phyloP scores from a whole-genome alignment of 2,888 invertebrate genomes.

The Lycaena phlaeas region DNA sequence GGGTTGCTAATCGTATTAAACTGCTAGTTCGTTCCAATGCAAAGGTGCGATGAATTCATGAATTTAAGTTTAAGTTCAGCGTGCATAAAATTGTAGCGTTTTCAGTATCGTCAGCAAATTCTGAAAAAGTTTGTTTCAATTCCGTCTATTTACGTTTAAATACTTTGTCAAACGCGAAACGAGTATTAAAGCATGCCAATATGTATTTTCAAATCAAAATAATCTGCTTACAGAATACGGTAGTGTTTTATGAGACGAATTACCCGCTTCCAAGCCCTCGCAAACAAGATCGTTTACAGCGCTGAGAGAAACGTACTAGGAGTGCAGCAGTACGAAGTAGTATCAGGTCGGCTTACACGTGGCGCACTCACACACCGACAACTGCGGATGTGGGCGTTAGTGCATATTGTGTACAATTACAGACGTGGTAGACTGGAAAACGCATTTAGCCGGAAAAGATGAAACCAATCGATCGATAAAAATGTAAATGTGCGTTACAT shows the following conservation, averaged over 20 bases:
- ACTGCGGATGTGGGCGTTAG: conserved; percentile 17
- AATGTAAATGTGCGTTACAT: not conserved
- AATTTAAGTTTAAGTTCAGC: no score
- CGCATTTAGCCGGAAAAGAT: conserved; percentile 51
- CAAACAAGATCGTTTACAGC: conserved; percentile 34
- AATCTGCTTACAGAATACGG: conserved; percentile 20
- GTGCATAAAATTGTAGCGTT: not conserved
- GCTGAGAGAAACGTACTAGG: conserved; percentile 28
- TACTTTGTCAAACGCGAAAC: not conserved
- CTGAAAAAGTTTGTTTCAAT: not conserved
- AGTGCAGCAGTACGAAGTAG: conserved; percentile 21
- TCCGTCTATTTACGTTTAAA: conserved; percentile 6
- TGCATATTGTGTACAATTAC: conserved; percentile 31
- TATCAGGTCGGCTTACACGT: conserved; percentile 28
- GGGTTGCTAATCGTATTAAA: no score
- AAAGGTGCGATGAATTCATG: no score
- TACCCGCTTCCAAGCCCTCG: conserved; percentile 24
- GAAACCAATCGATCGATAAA: conserved; percentile 35
- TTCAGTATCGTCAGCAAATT: conserved; percentile 2
- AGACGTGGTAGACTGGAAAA: conserved; percentile 53
- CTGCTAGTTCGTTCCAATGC: no score
- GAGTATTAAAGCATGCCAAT: conserved; percentile 8
- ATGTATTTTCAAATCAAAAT: conserved; percentile 15
- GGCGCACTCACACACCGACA: conserved; percentile 38
- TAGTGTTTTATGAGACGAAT: conserved; percentile 21